Conservation (phyloP, 2,113 vertebrate genomes). For the Meriones unguiculatus region DNA sequence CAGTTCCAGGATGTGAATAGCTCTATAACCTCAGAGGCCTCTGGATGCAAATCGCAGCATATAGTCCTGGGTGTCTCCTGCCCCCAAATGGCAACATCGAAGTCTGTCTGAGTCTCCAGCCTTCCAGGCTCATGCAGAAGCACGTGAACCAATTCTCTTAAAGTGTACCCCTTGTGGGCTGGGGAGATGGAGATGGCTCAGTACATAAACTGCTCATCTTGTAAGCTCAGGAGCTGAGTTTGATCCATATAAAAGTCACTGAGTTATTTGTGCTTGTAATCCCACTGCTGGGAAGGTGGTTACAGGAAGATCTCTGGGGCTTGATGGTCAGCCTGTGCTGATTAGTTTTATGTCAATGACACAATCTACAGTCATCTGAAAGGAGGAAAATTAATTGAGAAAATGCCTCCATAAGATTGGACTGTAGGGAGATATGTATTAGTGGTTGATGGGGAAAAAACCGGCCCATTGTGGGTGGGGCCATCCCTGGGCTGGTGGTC, state of each 20-base stretch:
- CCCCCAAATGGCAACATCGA: rapidly evolving
- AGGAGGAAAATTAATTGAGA: neutral
- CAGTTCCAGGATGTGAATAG: neutral
- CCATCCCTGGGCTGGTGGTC: neutral
- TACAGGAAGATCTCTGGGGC: neutral
- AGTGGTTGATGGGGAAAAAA: neutral
- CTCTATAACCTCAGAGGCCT: neutral
- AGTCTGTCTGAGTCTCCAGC: neutral
- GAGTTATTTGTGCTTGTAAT: neutral
- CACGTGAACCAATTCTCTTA: neutral
- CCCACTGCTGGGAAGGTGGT: neutral
- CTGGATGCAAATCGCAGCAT: neutral
- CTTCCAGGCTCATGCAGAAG: neutral
- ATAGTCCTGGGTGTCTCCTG: neutral
- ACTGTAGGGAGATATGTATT: neutral
- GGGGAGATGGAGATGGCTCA: neutral
- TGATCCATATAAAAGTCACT: neutral
- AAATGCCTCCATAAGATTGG: neutral
- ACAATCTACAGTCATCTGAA: no score
- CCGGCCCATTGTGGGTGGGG: neutral
- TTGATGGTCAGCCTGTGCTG: neutral
- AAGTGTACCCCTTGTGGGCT: neutral
- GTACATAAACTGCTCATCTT: neutral
- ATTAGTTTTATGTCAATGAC: neutral
- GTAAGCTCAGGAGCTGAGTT: neutral